These are phyloP conservation scores for Pandemis corylana DNA, from an alignment of 2,888 invertebrate species.

Conservation along the genomic window DNA sequence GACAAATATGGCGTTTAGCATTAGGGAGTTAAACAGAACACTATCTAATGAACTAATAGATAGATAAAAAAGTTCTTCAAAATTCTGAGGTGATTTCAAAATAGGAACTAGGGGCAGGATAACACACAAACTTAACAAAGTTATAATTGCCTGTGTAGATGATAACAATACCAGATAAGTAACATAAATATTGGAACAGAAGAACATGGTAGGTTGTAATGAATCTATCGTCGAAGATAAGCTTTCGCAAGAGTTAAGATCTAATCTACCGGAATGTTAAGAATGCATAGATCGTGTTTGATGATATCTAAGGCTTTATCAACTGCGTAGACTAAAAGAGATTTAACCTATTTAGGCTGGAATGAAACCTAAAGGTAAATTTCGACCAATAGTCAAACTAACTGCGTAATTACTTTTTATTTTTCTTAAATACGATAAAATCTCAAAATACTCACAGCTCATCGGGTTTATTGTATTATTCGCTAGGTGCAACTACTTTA, in stretches of 20 bases:
- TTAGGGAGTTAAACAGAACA: slow-evolving; percentile 71
- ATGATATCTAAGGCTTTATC: slow-evolving; percentile 68
- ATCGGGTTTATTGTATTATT: slow-evolving; percentile 83
- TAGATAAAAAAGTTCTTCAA: slow-evolving; percentile 62
- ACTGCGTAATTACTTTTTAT: slow-evolving; percentile 65
- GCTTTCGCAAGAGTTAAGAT: slow-evolving; percentile 56
- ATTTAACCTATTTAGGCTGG: slow-evolving; percentile 80
- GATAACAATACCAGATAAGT: slow-evolving; percentile 46
- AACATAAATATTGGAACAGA: slow-evolving; percentile 18
- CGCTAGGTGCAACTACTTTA: slow-evolving; percentile 84
- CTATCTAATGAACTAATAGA: slow-evolving; percentile 70
- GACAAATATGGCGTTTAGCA: slow-evolving; percentile 79
- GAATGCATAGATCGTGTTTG: slow-evolving; percentile 61
- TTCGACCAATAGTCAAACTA: slow-evolving; percentile 74
- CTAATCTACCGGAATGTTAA: slow-evolving; percentile 59
- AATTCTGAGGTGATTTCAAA: slow-evolving; percentile 62
- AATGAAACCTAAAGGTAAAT: slow-evolving; percentile 72
- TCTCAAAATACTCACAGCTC: slow-evolving; percentile 85
- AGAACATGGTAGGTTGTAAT: slow-evolving; percentile 41
- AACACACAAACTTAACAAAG: slow-evolving; percentile 51
- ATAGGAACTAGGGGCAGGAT: slow-evolving; percentile 76
- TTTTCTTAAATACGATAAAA: slow-evolving; percentile 83
- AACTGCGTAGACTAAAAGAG: slow-evolving; percentile 68
- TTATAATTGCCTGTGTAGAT: slow-evolving; percentile 19
- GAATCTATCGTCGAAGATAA: slow-evolving; percentile 51